These are phyloP conservation scores for Labroides dimidiatus DNA, from an alignment of 2,797 vertebrate genomes.

Conservation along the genomic window DNA sequence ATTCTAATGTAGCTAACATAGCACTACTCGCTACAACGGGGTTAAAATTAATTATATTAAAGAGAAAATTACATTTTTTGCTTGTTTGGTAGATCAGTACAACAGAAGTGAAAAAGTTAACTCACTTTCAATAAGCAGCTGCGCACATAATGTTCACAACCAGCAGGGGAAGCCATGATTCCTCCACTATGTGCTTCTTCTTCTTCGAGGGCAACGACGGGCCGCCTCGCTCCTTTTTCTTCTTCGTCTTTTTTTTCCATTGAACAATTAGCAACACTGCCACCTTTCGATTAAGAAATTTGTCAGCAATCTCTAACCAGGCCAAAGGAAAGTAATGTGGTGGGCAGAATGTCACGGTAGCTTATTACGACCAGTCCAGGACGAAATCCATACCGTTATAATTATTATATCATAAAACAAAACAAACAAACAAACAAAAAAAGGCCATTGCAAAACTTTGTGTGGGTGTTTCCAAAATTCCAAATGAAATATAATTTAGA, in stretches of 20 bases:
- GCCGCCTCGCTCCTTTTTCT: accelerated
- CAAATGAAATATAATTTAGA: too few species aligned
- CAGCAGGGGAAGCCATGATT: constrained; percentile 79
- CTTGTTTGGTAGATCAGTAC: too few species aligned
- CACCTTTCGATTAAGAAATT: neutral
- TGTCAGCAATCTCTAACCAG: too few species aligned
- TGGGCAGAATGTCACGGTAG: too few species aligned
- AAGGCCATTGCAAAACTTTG: too few species aligned
- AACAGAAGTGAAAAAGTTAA: neutral
- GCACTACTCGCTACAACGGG: neutral
- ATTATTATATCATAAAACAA: too few species aligned
- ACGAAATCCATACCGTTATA: too few species aligned
- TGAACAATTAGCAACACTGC: neutral
- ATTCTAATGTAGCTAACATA: too few species aligned
- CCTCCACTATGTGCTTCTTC: neutral
- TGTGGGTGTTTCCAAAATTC: too few species aligned
- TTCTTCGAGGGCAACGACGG: constrained; percentile 18
- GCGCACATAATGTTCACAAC: constrained; percentile 85
- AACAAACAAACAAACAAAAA: too few species aligned
- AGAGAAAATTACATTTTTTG: neutral
- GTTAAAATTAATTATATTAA: neutral
- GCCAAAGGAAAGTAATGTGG: too few species aligned
- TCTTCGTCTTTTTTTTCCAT: neutral
- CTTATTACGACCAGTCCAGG: too few species aligned
- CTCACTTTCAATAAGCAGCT: constrained; percentile 86